A percentile compares a stretch with the other conserved stretches of the same genome.
phyloP scores from a whole-genome alignment of 2,797 vertebrate species.

The Sphenopsis melanotis region DNA sequence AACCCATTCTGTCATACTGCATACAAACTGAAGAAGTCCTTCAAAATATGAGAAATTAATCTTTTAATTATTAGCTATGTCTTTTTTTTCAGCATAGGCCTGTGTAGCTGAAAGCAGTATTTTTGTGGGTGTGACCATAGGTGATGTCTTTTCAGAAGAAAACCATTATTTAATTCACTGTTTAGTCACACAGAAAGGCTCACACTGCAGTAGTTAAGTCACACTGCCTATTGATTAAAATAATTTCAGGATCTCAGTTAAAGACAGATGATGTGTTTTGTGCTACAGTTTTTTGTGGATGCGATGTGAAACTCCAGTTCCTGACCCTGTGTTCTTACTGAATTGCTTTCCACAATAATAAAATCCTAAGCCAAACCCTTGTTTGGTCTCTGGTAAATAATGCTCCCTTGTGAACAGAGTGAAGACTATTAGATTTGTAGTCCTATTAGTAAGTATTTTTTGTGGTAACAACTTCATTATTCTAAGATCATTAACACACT shows the following conservation, averaged over 20 bases:
- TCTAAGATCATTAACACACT: conserved; percentile 4
- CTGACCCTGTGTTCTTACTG: not conserved
- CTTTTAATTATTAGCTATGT: not conserved
- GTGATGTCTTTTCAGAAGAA: not conserved
- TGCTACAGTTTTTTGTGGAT: not conserved
- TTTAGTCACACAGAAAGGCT: not conserved
- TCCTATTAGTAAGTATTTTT: conserved; percentile 23
- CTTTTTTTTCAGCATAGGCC: not conserved
- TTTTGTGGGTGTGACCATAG: not conserved
- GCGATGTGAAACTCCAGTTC: not conserved
- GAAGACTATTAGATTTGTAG: conserved; percentile 5
- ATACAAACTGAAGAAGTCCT: not conserved
- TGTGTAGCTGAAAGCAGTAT: not conserved
- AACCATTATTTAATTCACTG: not conserved
- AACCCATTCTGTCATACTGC: not conserved
- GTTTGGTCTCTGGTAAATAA: not conserved
- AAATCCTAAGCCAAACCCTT: not conserved
- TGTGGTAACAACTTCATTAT: conserved; percentile 21
- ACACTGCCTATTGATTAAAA: not conserved
- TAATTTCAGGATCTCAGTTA: not conserved
- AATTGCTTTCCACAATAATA: not conserved
- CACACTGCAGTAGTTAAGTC: not conserved
- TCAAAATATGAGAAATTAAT: not conserved
- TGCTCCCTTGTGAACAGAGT: not conserved
- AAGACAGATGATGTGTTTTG: not conserved